phyloP scores from a whole-genome alignment of 2,113 vertebrate genomes.

The Limanda limanda region DNA sequence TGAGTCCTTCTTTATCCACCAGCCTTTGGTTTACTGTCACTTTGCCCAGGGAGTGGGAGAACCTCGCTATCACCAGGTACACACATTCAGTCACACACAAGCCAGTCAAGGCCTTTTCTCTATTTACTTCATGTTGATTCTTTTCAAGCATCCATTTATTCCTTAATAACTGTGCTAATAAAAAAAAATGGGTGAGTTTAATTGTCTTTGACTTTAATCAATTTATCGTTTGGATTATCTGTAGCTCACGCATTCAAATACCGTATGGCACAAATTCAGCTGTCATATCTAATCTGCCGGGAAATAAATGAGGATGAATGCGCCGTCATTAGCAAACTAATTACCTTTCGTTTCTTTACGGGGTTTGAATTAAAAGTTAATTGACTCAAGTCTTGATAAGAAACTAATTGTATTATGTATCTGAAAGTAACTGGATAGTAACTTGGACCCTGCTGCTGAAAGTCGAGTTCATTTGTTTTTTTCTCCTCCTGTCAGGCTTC shows the following conservation, averaged over 20 bases:
- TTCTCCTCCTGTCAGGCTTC: constrained; percentile 76
- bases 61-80: constrained; percentile 84
- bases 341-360: constrained; percentile 35
- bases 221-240: constrained; percentile 36
- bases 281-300: constrained; percentile 50
- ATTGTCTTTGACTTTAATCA: constrained; percentile 60
- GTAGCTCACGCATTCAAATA: constrained; percentile 29
- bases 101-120: neutral
- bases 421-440: constrained; percentile 12
- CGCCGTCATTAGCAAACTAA: constrained; percentile 43
- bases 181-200: constrained; percentile 31
- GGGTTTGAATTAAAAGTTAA: constrained; percentile 46
- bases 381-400: constrained; percentile 39
- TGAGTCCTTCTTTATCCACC: constrained; percentile 90
- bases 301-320: constrained; percentile 52
- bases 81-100: constrained; percentile 43
- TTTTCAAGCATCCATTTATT: constrained; percentile 46
- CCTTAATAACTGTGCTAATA: constrained; percentile 37
- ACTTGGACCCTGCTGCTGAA: constrained; percentile 1
- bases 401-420: constrained; percentile 47
- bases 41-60: constrained; percentile 89
- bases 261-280: constrained; percentile 15
- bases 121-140: constrained; percentile 5
- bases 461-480: constrained; percentile 33
- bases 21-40: constrained; percentile 91